A percentile compares a stretch with the other conserved stretches of the same genome.
Conservation (phyloP, 2,797 vertebrate genomes). For the Phrynocephalus forsythii region DNA sequence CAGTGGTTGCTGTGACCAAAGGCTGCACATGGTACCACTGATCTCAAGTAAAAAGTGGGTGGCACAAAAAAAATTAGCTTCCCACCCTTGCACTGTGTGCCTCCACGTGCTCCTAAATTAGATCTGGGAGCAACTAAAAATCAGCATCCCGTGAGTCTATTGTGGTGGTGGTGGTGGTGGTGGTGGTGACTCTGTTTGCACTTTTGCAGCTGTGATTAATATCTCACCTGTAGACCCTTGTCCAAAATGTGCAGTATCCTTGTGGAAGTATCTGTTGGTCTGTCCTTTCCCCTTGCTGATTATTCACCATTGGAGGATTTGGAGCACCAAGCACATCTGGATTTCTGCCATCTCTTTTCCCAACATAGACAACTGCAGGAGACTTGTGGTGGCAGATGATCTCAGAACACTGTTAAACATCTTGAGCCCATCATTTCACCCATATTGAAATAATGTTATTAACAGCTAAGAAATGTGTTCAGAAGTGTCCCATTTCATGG, state of each 20-base stretch:
- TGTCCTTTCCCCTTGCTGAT: neutral
- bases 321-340: constrained; percentile 51
- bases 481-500: constrained; percentile 35
- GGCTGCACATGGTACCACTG: neutral
- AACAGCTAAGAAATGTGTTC: constrained; percentile 34
- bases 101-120: no score
- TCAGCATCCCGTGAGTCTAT: neutral
- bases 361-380: neutral
- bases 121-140: neutral
- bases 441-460: neutral
- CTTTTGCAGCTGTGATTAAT: neutral
- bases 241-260: neutral
- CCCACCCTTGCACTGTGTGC: neutral
- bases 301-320: constrained; percentile 25
- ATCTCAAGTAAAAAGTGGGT: neutral
- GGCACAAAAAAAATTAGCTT: no score
- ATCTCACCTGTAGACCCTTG: neutral
- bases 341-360: constrained; percentile 33
- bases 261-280: constrained; percentile 28
- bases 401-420: constrained; percentile 32
- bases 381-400: constrained; percentile 33
- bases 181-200: no score
- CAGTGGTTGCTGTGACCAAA: neutral
- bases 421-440: constrained; percentile 30
- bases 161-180: no score